Base-by-base conservation (phyloP, 2,888 invertebrate species). In the Trachelus stipa region DNA sequence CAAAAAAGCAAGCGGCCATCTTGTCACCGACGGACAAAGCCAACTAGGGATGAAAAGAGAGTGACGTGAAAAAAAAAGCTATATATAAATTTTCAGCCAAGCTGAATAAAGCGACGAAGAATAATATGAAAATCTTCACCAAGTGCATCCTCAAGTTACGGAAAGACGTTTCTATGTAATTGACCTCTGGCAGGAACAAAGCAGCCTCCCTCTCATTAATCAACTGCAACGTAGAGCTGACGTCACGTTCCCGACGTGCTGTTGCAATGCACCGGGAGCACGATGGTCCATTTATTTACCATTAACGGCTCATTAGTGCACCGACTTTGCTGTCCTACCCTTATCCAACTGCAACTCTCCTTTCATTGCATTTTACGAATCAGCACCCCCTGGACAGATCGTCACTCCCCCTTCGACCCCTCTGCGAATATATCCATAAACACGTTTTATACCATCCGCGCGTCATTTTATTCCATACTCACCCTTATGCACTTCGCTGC, bases 231-330 rank as follows among this genome's bases (percentile, higher is more conserved):
- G 86, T 80, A 85, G 80, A 79, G 77, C 82, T 84, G 87, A 88
- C 87, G 86, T 85, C 84, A 84, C 86, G 84, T 86, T 85, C 86
- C 86, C 79, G 84, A 81, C 85, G 77, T 68, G 37, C 76, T 84
- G 84, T 79, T 85, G 83, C 86, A 84, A 83, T 85, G 85, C 84
- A 84, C 85, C 80, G 82, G 78, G 78, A 82, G 84, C 83, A 87
- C 83, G 83, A 85, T 81, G 85, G 83, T 88, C 87, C 87, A 89
- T 89, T 89, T 88, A 87, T 90, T 88, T 87, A 85, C 88, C 86
- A 90, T 89, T 88, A 90, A 90, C 87, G 88, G 87, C 88, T 89
- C 88, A 88, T 89, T 89, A 89, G 88, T 83, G 83, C 79, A 73
- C 75, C 69, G 75, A 81, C 85, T 83, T 80, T 84, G 81, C 83